Conservation (phyloP, 2,797 vertebrate genomes). For the Bryconaethiops microstoma region DNA sequence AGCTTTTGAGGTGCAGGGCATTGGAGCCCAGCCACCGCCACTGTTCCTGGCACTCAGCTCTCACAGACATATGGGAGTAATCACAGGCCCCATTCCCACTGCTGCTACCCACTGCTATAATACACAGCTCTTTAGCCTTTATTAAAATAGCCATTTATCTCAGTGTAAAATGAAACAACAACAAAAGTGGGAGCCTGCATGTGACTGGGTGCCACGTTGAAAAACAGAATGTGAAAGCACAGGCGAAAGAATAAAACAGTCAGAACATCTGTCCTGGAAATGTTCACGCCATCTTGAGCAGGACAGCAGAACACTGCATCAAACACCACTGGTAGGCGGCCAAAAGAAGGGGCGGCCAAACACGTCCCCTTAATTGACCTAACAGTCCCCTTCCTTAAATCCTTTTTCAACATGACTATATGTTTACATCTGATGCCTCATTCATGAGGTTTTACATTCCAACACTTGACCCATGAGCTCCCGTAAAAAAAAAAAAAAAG, state of each 20-base stretch:
- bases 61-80: conserved; percentile 41
- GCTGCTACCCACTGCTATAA: conserved; percentile 31
- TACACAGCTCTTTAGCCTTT: conserved; percentile 23
- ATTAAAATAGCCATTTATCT: conserved; percentile 34
- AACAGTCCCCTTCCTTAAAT: conserved; percentile 27
- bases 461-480: conserved; percentile 17
- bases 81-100: conserved; percentile 36
- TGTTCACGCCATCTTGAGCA: conserved; percentile 37
- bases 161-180: neutral
- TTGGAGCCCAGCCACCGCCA: conserved; percentile 40
- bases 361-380: conserved; percentile 30
- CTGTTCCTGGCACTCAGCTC: conserved; percentile 37
- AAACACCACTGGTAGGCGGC: conserved; percentile 37
- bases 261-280: conserved; percentile 50
- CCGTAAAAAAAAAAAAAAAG: neutral
- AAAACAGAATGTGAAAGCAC: conserved; percentile 29
- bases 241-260: conserved; percentile 16
- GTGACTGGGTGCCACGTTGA: conserved; percentile 42
- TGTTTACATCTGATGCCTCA: conserved; percentile 33
- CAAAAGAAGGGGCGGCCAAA: conserved; percentile 36
- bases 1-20: conserved; percentile 27
- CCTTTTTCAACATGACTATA: conserved; percentile 18
- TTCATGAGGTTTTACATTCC: conserved; percentile 14
- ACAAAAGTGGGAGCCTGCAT: neutral
- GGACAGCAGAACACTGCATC: conserved; percentile 19